Percentiles rank a stretch among this genome's conserved stretches.
These are phyloP conservation scores for Puffinus mauretanicus DNA, from an alignment of 2,113 vertebrate genomes.

Conservation along the genomic window DNA sequence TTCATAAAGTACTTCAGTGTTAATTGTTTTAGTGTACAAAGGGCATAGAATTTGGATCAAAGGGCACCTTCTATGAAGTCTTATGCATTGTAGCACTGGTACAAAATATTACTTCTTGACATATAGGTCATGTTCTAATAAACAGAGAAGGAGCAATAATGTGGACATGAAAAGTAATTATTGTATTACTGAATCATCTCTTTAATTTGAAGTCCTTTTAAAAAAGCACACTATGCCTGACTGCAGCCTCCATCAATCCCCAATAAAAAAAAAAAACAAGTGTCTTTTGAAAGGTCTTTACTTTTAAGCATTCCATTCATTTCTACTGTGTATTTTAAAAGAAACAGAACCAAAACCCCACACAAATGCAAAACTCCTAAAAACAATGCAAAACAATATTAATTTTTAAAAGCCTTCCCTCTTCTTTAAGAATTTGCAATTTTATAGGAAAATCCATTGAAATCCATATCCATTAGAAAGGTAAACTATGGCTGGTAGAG, in stretches of 20 bases:
- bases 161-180: slow-evolving; percentile 2
- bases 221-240: background rate
- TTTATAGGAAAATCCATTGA: background rate
- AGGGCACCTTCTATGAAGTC: slow-evolving; percentile 14
- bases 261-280: background rate
- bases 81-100: background rate
- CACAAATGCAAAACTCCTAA: background rate
- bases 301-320: background rate
- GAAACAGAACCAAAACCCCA: background rate
- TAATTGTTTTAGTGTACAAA: slow-evolving; percentile 50
- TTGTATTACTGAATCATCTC: slow-evolving; percentile 1
- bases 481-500: background rate
- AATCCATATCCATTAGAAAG: background rate
- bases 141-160: slow-evolving; percentile 12
- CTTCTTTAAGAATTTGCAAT: background rate
- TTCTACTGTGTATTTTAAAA: background rate
- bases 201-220: slow-evolving; percentile 22
- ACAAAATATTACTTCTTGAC: slow-evolving; percentile 22
- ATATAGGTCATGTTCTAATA: background rate
- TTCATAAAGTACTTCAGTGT: background rate
- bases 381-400: background rate
- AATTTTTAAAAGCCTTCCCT: background rate
- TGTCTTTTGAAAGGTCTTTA: background rate
- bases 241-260: background rate
- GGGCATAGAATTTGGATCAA: slow-evolving; percentile 59